These are phyloP conservation scores for Andricus curvator DNA, from an alignment of 2,888 invertebrate species.

Conservation along the genomic window DNA sequence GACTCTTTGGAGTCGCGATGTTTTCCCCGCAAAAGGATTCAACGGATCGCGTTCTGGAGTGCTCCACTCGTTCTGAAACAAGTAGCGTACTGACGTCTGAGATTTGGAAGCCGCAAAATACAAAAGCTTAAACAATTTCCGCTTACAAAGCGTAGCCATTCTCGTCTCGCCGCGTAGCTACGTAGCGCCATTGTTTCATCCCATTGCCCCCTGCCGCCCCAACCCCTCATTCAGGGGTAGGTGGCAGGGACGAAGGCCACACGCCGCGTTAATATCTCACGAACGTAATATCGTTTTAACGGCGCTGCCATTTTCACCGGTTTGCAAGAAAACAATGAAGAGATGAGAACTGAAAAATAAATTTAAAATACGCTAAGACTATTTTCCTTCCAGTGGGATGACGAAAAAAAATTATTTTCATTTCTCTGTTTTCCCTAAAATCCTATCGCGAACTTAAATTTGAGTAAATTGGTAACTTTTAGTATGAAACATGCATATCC, in stretches of 20 bases:
- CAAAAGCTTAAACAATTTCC: constrained; percentile 74
- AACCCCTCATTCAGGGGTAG: constrained; percentile 11
- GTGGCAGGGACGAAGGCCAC: constrained; percentile 43
- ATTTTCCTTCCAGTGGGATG: not conserved
- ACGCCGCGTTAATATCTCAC: constrained; percentile 65
- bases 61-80: constrained; percentile 7
- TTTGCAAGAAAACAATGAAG: constrained; percentile 41
- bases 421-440: no score
- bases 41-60: constrained; percentile 14
- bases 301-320: constrained; percentile 49
- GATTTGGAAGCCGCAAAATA: constrained; percentile 73
- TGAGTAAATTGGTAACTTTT: no score
- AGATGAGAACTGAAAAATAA: constrained; percentile 35
- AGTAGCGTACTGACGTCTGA: constrained; percentile 63
- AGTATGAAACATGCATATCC: no score
- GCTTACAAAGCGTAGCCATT: constrained; percentile 67
- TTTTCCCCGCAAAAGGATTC: constrained; percentile 23
- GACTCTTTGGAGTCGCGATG: not conserved
- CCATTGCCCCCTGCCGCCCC: constrained; percentile 8
- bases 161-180: constrained; percentile 52
- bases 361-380: constrained; percentile 33
- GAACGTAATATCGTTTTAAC: constrained; percentile 69
- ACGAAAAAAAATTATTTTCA: not conserved
- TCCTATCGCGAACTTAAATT: no score
- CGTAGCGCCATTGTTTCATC: constrained; percentile 65